Evolutionary conservation across 1,140 invertebrate genomes (phyloP).

Genomic region (Latrodectus geometricus): DNA sequence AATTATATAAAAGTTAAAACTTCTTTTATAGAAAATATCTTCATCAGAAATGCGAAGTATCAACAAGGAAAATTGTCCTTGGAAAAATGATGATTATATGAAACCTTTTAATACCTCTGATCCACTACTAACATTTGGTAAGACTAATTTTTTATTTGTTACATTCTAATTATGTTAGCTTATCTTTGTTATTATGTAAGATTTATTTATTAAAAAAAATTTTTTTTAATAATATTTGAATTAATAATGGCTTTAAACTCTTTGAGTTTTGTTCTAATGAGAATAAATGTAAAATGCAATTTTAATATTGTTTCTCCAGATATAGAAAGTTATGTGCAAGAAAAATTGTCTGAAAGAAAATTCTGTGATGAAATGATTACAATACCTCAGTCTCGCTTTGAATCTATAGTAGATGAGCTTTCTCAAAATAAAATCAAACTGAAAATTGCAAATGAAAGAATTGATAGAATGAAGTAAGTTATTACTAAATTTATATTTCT

Average conservation of each 20-base stretch:
- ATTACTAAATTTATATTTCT: neutral
- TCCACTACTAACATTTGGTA: conserved; percentile 86
- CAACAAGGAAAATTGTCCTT: conserved; percentile 46
- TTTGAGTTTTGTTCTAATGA: too few species aligned
- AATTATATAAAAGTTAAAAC: too few species aligned
- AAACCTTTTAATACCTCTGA: conserved; percentile 82
- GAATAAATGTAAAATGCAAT: too few species aligned
- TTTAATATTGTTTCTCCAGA: conserved; percentile 11
- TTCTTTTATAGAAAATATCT: conserved; percentile 38
- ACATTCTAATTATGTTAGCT: too few species aligned
- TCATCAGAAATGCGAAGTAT: conserved; percentile 27
- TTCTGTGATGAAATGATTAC: conserved; percentile 28
- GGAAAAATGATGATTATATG: conserved; percentile 76
- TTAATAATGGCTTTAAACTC: too few species aligned
- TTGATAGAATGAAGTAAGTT: conserved; percentile 53
- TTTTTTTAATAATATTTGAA: too few species aligned
- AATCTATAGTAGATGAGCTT: conserved; percentile 32
- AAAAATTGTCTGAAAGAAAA: conserved; percentile 38
- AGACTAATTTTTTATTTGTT: conserved; percentile 65
- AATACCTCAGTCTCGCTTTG: conserved; percentile 17
- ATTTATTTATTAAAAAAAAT: too few species aligned
- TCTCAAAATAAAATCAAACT: conserved; percentile 23
- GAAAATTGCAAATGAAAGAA: conserved; percentile 44
- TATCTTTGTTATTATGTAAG: too few species aligned
- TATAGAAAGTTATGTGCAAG: conserved; percentile 38